Evolutionary conservation across 1,140 invertebrate genomes (phyloP).

Genomic region (Adelges cooleyi): DNA sequence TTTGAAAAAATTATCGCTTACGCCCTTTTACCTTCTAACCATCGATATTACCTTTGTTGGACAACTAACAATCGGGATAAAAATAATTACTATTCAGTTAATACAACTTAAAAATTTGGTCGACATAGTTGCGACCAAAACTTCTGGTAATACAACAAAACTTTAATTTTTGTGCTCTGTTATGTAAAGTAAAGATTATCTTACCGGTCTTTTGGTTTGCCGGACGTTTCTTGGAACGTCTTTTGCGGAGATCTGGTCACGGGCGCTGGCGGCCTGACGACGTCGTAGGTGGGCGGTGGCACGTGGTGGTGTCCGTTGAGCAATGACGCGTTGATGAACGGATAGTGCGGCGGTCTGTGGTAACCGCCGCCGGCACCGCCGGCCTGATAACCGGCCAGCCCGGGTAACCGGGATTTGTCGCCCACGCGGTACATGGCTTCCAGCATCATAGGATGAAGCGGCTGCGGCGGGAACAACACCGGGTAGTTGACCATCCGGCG

Average conservation of each 20-base stretch:
- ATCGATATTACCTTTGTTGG: no score
- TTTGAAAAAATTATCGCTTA: no score
- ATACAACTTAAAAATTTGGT: no score
- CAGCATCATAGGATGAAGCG: slow-evolving; percentile 53
- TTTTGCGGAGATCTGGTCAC: slow-evolving; percentile 16
- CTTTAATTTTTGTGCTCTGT: no score
- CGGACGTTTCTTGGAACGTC: slow-evolving; percentile 39
- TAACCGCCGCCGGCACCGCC: not conserved
- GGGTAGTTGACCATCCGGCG: slow-evolving; percentile 39
- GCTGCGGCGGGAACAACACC: slow-evolving; percentile 47
- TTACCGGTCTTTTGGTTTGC: slow-evolving; percentile 40
- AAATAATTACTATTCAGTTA: no score
- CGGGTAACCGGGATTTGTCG: slow-evolving; percentile 40
- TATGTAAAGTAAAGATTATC: no score
- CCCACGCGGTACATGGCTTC: slow-evolving; percentile 58
- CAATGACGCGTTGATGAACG: slow-evolving; percentile 39
- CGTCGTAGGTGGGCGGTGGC: slow-evolving; percentile 40
- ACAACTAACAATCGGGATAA: no score
- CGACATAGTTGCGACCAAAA: no score
- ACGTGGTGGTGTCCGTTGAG: slow-evolving; percentile 38
- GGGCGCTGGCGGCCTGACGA: slow-evolving; percentile 36
- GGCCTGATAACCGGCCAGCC: not conserved
- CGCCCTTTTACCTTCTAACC: no score
- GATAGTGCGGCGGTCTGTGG: slow-evolving; percentile 35
- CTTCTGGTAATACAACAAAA: no score